phyloP scores from a whole-genome alignment of 1,140 invertebrate genomes.

The Sinonovacula constricta region DNA sequence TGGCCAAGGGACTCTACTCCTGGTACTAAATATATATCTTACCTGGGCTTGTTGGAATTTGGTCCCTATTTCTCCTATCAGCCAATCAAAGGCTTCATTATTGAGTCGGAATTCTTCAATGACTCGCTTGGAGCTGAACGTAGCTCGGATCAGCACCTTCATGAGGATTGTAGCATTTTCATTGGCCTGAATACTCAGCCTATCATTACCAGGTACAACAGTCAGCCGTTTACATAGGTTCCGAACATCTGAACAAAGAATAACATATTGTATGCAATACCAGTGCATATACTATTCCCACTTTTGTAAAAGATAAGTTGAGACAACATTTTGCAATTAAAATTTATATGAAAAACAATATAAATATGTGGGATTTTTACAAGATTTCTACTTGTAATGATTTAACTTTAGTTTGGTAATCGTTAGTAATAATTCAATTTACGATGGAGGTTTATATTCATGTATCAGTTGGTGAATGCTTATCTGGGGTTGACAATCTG shows the following conservation, averaged over 20 bases:
- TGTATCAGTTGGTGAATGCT: no score
- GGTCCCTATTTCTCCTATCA: constrained; percentile 99
- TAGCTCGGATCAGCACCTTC: constrained; percentile 96
- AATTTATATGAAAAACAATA: no score
- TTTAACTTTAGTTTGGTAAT: no score
- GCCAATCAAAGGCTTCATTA: constrained; percentile 98
- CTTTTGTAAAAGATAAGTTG: background rate
- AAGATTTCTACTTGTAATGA: no score
- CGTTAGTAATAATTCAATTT: no score
- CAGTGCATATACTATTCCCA: no score
- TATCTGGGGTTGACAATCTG: no score
- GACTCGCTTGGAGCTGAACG: constrained; percentile 90
- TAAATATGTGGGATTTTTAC: no score
- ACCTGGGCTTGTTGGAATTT: constrained; percentile 98
- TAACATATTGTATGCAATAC: background rate
- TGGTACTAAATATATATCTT: no score
- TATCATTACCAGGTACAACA: constrained; percentile 94
- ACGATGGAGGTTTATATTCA: no score
- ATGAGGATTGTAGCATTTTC: constrained; percentile 99
- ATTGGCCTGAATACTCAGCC: constrained; percentile 96
- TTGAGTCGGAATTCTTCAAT: constrained; percentile 97
- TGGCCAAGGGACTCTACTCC: no score
- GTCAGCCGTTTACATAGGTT: constrained; percentile 75
- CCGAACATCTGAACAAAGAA: constrained; percentile 72
- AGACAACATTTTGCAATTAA: no score